Base-by-base conservation (phyloP, 2,888 invertebrate genomes). In the Tenodera sinensis region DNA sequence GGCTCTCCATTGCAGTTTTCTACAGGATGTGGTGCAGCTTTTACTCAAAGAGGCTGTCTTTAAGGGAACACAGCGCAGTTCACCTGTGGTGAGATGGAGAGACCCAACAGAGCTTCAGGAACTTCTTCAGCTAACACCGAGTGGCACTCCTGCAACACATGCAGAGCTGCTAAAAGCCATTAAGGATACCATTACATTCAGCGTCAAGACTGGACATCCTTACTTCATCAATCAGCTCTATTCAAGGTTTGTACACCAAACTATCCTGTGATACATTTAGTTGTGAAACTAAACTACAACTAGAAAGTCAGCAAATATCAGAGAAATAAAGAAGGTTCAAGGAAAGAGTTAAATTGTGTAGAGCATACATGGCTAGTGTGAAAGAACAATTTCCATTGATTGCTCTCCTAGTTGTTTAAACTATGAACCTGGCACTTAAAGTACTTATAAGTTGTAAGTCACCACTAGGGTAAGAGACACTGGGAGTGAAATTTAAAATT, bases 191-290 rank as follows among this genome's bases (percentile, higher is more conserved):
- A 93, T 95, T 82, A 93, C 94, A 89, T 95, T 94, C 92, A 95
- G 95, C 91, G 95, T 95, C 14, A 95, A 95, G 92, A 95, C 95
- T 20, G 95, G 94, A 20, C 95, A 95, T 92, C 95, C 94, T 0
- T 93, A 94, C 92, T 95, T 95, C 91, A 93, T 94, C 90, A 95
- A 95, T 92, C 95, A 95, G 91, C 93, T 95, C 25, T 95, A 94
- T 92, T 94, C 94, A n/a, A 94, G 94, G 93, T 94, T 92, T 93
- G 93, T 82, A 34, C 12, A 27, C 4, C 2, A 71, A 71, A 71
- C 54, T 28, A 2, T 28, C 25, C 20, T 27, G 12, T 30, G 9
- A 83, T 12, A 28, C 15, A 1, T 42, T 42, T 42, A 30, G 4
- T 2, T 30, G 4, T 30, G 30, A 4, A n/a, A 4, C 30, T 4